Conservation (phyloP, 1,140 invertebrate genomes). For the Drosophila repleta region DNA sequence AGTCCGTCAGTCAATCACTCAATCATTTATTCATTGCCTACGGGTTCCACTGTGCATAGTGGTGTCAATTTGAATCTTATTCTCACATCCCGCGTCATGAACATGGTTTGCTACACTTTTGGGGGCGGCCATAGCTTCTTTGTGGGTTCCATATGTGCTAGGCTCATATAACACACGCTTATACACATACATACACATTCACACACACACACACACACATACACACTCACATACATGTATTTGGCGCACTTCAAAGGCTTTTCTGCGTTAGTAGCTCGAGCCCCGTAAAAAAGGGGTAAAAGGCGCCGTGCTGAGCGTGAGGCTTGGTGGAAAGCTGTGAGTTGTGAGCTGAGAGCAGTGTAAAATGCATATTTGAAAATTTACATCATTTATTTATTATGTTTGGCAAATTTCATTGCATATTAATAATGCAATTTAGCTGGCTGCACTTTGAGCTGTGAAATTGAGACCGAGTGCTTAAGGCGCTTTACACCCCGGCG, state of each 20-base stretch:
- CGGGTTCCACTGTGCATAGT: conserved; percentile 33
- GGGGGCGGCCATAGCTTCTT: conserved; percentile 1
- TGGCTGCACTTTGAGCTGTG: conserved; percentile 42
- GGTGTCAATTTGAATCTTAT: conserved; percentile 9
- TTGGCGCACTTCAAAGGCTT: conserved; percentile 56
- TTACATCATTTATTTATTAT: conserved; percentile 77
- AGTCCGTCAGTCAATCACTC: not conserved
- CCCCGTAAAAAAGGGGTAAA: conserved; percentile 7
- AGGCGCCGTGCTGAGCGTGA: not conserved
- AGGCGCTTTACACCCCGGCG: conserved; percentile 39
- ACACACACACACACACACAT: not conserved
- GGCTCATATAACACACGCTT: conserved; percentile 20
- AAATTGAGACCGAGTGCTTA: conserved; percentile 30
- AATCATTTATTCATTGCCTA: not conserved
- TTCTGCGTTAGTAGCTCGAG: conserved; percentile 26
- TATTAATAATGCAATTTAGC: conserved; percentile 79
- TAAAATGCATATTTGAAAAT: conserved; percentile 50
- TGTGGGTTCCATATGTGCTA: conserved; percentile 2
- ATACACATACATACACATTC: not conserved
- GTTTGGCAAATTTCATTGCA: conserved; percentile 79
- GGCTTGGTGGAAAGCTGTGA: not conserved
- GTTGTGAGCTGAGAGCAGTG: not conserved
- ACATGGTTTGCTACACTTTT: conserved; percentile 10
- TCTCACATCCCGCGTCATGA: not conserved
- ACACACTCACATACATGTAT: conserved; percentile 11